Evolutionary conservation across 2,113 vertebrate genomes (phyloP), one percentile per base, ranked within the genome.

Genomic region (Epinephelus cyanopodus): DNA sequence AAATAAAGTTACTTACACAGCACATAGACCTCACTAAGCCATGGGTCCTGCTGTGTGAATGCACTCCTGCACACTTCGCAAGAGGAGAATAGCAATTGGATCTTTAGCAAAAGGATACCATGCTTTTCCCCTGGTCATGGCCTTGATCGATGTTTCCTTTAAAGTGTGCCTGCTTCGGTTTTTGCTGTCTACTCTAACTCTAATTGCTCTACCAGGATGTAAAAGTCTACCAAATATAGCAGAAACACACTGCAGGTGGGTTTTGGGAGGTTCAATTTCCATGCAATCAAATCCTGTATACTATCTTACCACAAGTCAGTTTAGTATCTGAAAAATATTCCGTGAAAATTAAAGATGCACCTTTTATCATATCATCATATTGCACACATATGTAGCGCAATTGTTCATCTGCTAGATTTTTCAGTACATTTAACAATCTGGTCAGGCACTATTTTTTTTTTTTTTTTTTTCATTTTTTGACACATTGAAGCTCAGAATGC

Each of bases 341-440:
- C 17, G 53, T 11, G 14, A 56, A 17, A 9, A 52, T 12, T 19
- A 70, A 6, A 77, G 19, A 64, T 19, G 23, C 27, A 10, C 14
- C 48, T 63, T 82, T 53, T 7, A 45, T 45, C 42, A 45, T 45
- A 45, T 45, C 57, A 63, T 77, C 33, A 68, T 61, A 65, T 74
- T 47, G 45, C 66, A 37, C 33, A 37, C 33, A 37, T 8, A 37
- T 37, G 33, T 37, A 78, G 57, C 8, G 11, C 39, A 67, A 58
- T 25, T 79, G 11, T 57, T 75, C 23, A 75, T 47, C 23, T 70
- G 19, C 65, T 27, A 17, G 29, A 57, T 60, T 65, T 37, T 45
- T 69, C 23, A 56, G 39, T 54, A 42, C 63, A 52, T 82, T 87
- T 67, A 58, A 69, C n/a, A 63, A 25, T 71, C 58, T 63, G n/a